These are phyloP conservation scores for Dromaius novaehollandiae DNA, from an alignment of 2,113 vertebrate species.

Conservation along the genomic window DNA sequence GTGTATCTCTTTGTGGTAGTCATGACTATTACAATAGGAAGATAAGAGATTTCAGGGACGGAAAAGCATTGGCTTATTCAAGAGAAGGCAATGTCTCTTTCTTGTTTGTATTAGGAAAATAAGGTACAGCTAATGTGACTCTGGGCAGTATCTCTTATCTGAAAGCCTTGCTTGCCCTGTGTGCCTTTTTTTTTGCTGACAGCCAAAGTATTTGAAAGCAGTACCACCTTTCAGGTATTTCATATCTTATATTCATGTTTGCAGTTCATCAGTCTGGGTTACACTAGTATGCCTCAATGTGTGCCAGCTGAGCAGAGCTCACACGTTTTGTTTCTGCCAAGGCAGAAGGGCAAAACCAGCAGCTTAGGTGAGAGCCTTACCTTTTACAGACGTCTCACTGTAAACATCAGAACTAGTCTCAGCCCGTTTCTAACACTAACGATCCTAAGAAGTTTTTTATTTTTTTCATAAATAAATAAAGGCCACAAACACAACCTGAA, in stretches of 20 bases:
- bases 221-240: not conserved
- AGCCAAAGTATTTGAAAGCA: not conserved
- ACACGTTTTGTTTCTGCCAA: not conserved
- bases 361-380: not conserved
- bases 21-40: not conserved
- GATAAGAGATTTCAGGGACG: not conserved
- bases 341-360: not conserved
- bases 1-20: not conserved
- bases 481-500: too few species aligned
- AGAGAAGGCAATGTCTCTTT: not conserved
- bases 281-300: not conserved
- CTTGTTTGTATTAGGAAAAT: not conserved
- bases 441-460: not conserved
- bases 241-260: accelerated
- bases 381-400: not conserved
- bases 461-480: not conserved
- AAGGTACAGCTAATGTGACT: not conserved
- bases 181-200: not conserved
- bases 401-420: not conserved
- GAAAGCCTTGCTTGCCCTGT: not conserved
- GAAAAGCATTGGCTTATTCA: not conserved
- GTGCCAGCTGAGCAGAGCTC: not conserved
- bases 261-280: not conserved
- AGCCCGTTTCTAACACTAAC: not conserved
- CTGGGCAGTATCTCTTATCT: not conserved